These are phyloP conservation scores for Caretta caretta DNA, from an alignment of 2,113 vertebrate genomes.

Conservation along the genomic window DNA sequence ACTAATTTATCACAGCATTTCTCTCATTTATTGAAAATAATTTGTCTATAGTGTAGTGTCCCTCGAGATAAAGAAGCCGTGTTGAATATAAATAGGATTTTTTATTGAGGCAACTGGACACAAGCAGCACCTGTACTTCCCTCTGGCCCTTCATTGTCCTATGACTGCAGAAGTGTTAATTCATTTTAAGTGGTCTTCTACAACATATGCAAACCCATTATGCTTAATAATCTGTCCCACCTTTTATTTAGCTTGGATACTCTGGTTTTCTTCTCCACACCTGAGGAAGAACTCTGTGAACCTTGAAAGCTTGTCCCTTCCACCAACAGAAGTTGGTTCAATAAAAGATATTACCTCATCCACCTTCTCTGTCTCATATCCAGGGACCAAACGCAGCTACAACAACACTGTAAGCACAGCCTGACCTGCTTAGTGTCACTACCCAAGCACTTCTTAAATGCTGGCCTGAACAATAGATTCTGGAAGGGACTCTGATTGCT, in stretches of 20 bases:
- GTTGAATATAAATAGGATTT: not conserved
- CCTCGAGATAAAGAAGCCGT: not conserved
- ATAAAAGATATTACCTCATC: not conserved
- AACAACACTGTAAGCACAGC: not conserved
- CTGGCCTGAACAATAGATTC: not conserved
- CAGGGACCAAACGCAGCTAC: not conserved
- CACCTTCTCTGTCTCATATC: not conserved
- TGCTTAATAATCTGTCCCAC: not conserved
- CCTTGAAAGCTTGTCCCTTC: not conserved
- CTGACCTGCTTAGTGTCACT: constrained; percentile 19
- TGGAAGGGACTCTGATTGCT: constrained; percentile 27
- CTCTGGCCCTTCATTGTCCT: not conserved
- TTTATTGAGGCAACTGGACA: not conserved
- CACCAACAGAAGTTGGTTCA: not conserved
- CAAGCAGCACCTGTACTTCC: not conserved
- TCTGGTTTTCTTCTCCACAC: not conserved
- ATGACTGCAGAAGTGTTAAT: not conserved
- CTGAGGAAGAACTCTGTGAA: not conserved
- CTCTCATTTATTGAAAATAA: constrained; percentile 31
- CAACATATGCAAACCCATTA: not conserved
- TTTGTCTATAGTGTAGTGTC: constrained; percentile 10
- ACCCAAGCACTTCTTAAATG: not conserved
- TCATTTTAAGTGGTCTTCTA: not conserved
- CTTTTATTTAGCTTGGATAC: not conserved
- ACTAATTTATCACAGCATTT: constrained; percentile 40